A percentile compares a stretch with the other conserved stretches of the same genome.
Evolutionary conservation across 2,113 vertebrate genomes (phyloP).

Genomic region (Anarhynchus alexandrinus): DNA sequence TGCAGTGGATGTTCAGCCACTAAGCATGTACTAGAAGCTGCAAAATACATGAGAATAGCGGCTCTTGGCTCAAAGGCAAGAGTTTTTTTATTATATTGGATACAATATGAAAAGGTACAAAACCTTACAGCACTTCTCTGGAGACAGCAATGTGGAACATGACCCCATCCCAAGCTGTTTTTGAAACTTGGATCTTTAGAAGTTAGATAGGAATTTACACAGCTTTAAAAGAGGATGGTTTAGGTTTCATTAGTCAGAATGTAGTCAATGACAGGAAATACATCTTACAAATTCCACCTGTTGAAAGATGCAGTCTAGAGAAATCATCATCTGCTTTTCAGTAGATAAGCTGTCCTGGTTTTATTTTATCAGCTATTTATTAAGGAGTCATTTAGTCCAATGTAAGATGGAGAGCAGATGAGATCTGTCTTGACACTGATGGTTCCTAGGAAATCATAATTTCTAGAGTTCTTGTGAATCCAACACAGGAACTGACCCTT

Average conservation of each 20-base stretch:
- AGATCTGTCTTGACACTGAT: not conserved
- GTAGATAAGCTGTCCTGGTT: not conserved
- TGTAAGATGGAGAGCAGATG: not conserved
- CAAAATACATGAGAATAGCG: not conserved
- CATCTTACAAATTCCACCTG: not conserved
- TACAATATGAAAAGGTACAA: not conserved
- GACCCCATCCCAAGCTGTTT: not conserved
- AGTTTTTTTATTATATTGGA: not conserved
- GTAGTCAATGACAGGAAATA: not conserved
- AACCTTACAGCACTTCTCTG: not conserved
- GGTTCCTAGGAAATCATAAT: not conserved
- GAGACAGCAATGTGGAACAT: not conserved
- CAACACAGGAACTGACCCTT: not conserved
- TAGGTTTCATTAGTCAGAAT: not conserved
- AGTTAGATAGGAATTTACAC: not conserved
- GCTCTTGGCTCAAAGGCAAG: not conserved
- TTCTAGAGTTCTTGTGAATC: not conserved
- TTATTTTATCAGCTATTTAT: not conserved
- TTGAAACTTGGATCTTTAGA: not conserved
- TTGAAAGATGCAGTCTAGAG: not conserved
- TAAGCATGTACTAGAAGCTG: not conserved
- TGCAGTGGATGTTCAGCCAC: not conserved
- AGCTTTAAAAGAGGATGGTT: not conserved
- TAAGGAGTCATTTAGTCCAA: not conserved
- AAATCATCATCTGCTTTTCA: not conserved